Evolutionary conservation across 1,140 invertebrate species (phyloP).

Genomic region (Drosophila rufa): DNA sequence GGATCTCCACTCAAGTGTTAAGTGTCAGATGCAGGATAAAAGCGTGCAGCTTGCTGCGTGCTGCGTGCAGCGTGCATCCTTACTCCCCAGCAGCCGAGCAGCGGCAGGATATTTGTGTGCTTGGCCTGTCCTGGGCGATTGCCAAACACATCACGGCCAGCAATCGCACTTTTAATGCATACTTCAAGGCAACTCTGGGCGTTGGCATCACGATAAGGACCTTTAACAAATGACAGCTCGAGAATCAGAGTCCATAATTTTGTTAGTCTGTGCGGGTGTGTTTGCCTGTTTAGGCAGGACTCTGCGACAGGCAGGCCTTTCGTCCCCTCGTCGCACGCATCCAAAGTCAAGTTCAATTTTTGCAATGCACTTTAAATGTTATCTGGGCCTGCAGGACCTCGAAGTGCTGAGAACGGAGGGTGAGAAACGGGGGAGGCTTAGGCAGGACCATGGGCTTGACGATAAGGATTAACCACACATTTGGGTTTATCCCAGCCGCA

Average conservation of each 20-base stretch:
- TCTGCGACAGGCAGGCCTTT: slow-evolving; percentile 28
- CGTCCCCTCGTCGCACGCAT: slow-evolving; percentile 8
- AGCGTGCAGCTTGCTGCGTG: slow-evolving; percentile 58
- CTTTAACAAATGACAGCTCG: slow-evolving; percentile 57
- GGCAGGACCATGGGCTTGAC: slow-evolving; percentile 12
- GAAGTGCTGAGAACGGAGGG: background rate
- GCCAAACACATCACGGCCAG: slow-evolving; percentile 60
- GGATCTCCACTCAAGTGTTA: slow-evolving; percentile 74
- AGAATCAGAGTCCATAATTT: slow-evolving; percentile 47
- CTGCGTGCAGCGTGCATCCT: slow-evolving; percentile 27
- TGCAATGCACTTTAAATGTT: slow-evolving; percentile 56
- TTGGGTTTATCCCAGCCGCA: slow-evolving; percentile 16
- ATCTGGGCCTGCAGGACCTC: slow-evolving; percentile 34
- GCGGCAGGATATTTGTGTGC: slow-evolving; percentile 76
- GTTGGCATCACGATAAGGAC: slow-evolving; percentile 58
- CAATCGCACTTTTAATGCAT: slow-evolving; percentile 63
- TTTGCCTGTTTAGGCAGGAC: slow-evolving; percentile 22
- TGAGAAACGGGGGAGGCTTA: slow-evolving; percentile 4
- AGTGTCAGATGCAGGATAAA: slow-evolving; percentile 83
- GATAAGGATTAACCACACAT: slow-evolving; percentile 50
- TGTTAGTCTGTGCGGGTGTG: slow-evolving; percentile 27
- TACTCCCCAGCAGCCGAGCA: slow-evolving; percentile 34
- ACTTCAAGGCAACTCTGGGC: slow-evolving; percentile 57
- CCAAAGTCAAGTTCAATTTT: slow-evolving; percentile 64
- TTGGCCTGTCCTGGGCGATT: slow-evolving; percentile 57